Evolutionary conservation across 2,888 invertebrate species (phyloP), one percentile per base, ranked within the genome.

Genomic region (Lochmaea capreae): DNA sequence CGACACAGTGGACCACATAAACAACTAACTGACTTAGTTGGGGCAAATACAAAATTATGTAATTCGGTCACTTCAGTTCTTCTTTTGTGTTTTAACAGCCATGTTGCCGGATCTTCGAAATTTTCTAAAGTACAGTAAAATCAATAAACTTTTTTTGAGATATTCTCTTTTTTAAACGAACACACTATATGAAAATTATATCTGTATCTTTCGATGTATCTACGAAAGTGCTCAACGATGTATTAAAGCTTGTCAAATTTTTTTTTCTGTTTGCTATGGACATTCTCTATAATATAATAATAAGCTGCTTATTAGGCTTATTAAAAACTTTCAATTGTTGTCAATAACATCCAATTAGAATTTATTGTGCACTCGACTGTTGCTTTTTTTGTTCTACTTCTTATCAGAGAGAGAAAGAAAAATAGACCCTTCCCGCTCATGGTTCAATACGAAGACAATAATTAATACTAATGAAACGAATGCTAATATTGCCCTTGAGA

Each of bases 291-390:
- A 33, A 33, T 33, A 69, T 67, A n/a, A 59, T 73, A 73, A 70
- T 70, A 70, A 73, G 70, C 57, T 52, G 58, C 65, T 66, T 62
- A 73, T 70, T 70, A 73, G 49, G 52, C 65, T 65, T 67, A 73
- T 70, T 70, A 73, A 66, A 73, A 67, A 73, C 70, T 73, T 73
- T 73, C 70, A 70, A 70, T 73, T 63, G 70, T 73, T 67, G 67
- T 73, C 73, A 73, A 69, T 73, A 70, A 73, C 73, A 70, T 62
- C 65, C 72, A 73, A 73, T 73, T 73, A 65, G 67, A 68, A 68
- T 73, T 67, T 73, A 63, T 73, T 73, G 72, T 73, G 57, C 65
- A 33, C 65, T 73, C 72, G 65, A 73, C 63, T 67, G 58, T 49
- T 54, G 61, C 52, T 49, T 39, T 66, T 65, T 33, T 66, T 66